Conservation (phyloP, 2,113 vertebrate species). For the Erpornis zantholeuca region DNA sequence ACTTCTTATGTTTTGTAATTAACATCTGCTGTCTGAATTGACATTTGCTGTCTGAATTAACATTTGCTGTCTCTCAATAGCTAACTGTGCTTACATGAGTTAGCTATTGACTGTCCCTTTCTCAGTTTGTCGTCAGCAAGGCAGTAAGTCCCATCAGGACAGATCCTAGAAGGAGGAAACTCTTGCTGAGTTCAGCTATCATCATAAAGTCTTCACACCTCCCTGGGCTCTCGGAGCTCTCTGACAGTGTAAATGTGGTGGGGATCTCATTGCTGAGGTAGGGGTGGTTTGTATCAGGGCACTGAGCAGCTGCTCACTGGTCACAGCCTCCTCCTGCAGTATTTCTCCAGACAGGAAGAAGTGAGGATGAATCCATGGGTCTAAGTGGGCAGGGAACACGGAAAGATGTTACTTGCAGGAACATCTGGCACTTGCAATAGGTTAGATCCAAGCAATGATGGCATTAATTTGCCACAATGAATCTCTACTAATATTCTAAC, state of each 20-base stretch:
- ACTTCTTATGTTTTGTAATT: too few relatives aligned
- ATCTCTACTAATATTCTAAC: not conserved
- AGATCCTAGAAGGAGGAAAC: not conserved
- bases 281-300: not conserved
- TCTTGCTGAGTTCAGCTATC: not conserved
- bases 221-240: not conserved
- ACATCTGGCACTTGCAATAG: not conserved
- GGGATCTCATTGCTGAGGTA: not conserved
- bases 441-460: not conserved
- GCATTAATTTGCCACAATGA: not conserved
- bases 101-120: too few relatives aligned
- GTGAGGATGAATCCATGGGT: not conserved
- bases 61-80: too few relatives aligned
- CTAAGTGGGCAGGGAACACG: not conserved
- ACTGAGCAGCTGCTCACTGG: not conserved
- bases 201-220: not conserved
- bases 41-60: too few relatives aligned
- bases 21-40: too few relatives aligned
- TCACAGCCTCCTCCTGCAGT: not conserved
- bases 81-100: too few relatives aligned
- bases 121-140: rapidly evolving
- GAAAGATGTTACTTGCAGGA: too few relatives aligned
- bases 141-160: not conserved
- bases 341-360: not conserved
- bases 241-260: not conserved